These are phyloP conservation scores for Oxyscelio sp. DNA, from an alignment of 2,888 invertebrate species.

Conservation along the genomic window DNA sequence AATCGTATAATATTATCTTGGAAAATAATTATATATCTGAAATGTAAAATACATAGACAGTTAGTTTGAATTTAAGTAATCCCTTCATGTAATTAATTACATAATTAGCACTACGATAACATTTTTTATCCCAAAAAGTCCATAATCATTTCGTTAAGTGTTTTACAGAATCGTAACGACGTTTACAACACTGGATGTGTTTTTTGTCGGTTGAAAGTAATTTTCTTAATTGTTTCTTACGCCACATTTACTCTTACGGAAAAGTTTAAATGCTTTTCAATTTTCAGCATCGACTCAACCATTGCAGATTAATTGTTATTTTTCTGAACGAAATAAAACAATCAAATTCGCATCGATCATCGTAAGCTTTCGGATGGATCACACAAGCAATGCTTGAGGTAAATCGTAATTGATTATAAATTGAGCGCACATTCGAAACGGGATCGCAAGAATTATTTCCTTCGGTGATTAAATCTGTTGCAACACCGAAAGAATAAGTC, in stretches of 20 bases:
- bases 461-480: conserved; percentile 38
- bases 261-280: conserved; percentile 10
- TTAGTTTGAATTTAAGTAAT: no score
- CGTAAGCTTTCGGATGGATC: not conserved
- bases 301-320: not conserved
- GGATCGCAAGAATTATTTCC: conserved; percentile 48
- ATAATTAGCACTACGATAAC: conserved; percentile 21
- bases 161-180: conserved; percentile 22
- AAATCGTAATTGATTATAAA: conserved; percentile 23
- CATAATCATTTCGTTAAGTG: conserved; percentile 31
- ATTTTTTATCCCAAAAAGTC: conserved; percentile 19
- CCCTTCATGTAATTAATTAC: conserved; percentile 48
- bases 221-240: conserved; percentile 54
- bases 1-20: no score
- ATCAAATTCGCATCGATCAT: conserved; percentile 3
- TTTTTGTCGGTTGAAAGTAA: conserved; percentile 37
- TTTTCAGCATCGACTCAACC: not conserved
- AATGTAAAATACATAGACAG: no score
- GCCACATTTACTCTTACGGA: conserved; percentile 20
- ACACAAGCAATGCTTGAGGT: not conserved
- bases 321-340: not conserved
- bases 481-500: conserved; percentile 30
- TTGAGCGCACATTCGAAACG: conserved; percentile 32
- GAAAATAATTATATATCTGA: no score
- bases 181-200: conserved; percentile 33